These are phyloP conservation scores for Spinus pinus DNA, from an alignment of 2,797 vertebrate genomes.

Conservation along the genomic window DNA sequence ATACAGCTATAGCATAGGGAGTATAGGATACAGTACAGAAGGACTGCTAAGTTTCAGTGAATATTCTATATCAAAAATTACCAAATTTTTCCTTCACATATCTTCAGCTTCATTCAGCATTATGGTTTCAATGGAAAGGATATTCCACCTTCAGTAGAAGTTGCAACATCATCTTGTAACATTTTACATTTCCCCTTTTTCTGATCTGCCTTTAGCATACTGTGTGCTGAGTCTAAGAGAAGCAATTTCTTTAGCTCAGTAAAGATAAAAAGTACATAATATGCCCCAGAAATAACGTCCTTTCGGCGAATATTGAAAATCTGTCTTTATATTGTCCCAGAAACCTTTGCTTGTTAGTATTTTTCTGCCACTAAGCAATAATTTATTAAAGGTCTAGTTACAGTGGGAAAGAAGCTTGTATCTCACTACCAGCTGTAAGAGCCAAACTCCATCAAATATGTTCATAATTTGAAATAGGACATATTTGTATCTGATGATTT, in stretches of 20 bases:
- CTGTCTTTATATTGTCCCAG: neutral
- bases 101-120: neutral
- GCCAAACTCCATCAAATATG: neutral
- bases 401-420: neutral
- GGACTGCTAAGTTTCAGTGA: neutral
- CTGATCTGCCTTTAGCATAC: neutral
- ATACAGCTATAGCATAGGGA: neutral
- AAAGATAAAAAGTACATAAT: neutral
- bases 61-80: neutral
- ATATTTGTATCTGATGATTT: neutral
- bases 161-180: neutral
- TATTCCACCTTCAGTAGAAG: neutral
- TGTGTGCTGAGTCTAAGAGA: neutral
- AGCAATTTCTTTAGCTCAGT: neutral
- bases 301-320: neutral
- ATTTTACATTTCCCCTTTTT: neutral
- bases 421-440: neutral
- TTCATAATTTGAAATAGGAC: neutral
- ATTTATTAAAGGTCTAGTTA: neutral
- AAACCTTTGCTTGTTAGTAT: neutral
- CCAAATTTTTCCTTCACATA: neutral
- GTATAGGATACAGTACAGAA: too few relatives aligned
- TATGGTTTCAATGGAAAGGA: neutral
- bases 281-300: neutral
- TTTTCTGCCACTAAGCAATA: neutral